These are phyloP conservation scores for Pinctada fucata DNA, from an alignment of 2,888 invertebrate species.

Conservation along the genomic window DNA sequence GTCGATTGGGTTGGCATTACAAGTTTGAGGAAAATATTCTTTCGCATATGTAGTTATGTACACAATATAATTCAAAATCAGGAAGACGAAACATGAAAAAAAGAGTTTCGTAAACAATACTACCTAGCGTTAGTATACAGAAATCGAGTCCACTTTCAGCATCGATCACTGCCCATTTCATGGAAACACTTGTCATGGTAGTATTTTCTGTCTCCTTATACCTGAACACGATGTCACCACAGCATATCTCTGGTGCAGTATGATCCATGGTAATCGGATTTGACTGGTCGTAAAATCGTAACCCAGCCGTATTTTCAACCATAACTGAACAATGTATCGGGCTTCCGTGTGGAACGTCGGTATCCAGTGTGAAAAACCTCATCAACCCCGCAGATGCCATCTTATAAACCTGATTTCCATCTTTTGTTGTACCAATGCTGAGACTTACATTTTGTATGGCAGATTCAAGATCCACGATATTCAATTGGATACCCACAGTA, in stretches of 20 bases:
- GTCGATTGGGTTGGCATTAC: too few relatives aligned
- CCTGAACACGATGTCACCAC: background rate
- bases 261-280: background rate
- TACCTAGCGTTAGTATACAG: background rate
- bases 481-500: background rate
- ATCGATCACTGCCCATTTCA: background rate
- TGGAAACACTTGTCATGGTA: background rate
- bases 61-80: too few relatives aligned
- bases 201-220: background rate
- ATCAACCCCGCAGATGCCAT: background rate
- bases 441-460: background rate
- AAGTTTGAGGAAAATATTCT: too few relatives aligned
- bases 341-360: background rate
- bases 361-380: background rate
- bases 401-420: background rate
- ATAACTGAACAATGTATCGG: background rate
- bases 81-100: too few relatives aligned
- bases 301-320: background rate
- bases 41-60: too few relatives aligned
- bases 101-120: too few relatives aligned
- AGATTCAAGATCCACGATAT: background rate
- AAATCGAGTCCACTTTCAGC: background rate
- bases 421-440: background rate
- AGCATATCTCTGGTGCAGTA: background rate
- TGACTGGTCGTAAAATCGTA: background rate